Evolutionary conservation across 2,113 vertebrate species (phyloP).

Genomic region (Poicephalus gulielmi): DNA sequence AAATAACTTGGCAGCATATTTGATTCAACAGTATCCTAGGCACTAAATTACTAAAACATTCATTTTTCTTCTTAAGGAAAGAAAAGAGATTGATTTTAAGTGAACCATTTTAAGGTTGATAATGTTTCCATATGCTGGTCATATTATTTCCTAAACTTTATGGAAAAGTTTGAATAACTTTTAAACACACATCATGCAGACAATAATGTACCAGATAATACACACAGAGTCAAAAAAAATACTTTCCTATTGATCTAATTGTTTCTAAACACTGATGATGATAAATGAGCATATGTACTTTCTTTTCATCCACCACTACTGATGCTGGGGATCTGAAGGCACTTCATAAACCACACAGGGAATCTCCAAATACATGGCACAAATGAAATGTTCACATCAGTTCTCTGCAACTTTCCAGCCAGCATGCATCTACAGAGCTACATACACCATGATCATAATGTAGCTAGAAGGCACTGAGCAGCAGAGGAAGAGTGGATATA

Average conservation of each 20-base stretch:
- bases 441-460: accelerated
- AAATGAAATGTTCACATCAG: neutral
- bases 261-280: neutral
- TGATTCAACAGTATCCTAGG: neutral
- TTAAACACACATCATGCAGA: neutral
- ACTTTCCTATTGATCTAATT: neutral
- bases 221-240: neutral
- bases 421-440: too few species aligned
- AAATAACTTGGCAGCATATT: neutral
- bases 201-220: neutral
- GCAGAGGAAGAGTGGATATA: neutral
- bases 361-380: neutral
- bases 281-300: neutral
- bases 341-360: neutral
- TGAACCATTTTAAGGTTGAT: neutral
- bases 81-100: neutral
- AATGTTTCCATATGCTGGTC: neutral
- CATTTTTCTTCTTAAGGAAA: neutral
- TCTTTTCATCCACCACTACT: neutral
- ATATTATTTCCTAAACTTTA: neutral
- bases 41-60: neutral
- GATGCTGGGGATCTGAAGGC: neutral
- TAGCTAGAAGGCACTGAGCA: neutral
- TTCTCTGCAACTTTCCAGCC: neutral
- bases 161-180: neutral